A percentile compares a stretch with the other conserved stretches of the same genome.
Evolutionary conservation across 30 jellyfish, hydroid and myxozoan species (phyloP).

Genomic region (Chrysaora quinquecirrha): DNA sequence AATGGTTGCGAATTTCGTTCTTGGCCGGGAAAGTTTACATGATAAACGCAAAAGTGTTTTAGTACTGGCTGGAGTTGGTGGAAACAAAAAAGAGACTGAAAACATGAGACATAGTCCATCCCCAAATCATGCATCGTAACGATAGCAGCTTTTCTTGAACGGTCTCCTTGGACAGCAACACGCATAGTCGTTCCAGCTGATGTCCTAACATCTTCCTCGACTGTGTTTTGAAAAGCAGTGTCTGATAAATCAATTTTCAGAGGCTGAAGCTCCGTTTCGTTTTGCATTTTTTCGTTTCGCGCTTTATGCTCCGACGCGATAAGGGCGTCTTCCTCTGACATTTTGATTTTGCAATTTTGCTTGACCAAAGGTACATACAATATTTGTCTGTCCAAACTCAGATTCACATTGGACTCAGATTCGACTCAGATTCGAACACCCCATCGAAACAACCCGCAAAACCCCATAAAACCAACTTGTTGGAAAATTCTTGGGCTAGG

Average conservation of each 20-base stretch:
- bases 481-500: too few species aligned
- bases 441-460: too few species aligned
- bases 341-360: too few species aligned
- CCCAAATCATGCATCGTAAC: conserved; percentile 96
- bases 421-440: too few species aligned
- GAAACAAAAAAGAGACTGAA: conserved; percentile 88
- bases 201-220: conserved; percentile 53
- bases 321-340: neutral
- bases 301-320: neutral
- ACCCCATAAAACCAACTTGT: too few species aligned
- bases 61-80: conserved; percentile 88
- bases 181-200: conserved; percentile 60
- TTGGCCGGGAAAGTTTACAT: conserved; percentile 97
- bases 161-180: conserved; percentile 92
- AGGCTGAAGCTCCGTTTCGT: neutral
- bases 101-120: conserved; percentile 76
- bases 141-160: conserved; percentile 67
- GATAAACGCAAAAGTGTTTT: conserved; percentile 88
- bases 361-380: too few species aligned
- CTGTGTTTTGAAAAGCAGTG: conserved; percentile 49
- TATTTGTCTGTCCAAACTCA: too few species aligned
- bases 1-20: conserved; percentile 76
- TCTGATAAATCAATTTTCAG: conserved; percentile 55
- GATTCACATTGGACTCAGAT: too few species aligned
- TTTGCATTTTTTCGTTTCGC: neutral